A percentile compares a stretch with the other conserved stretches of the same genome.
Conservation (phyloP, 2,113 vertebrate species). For the Gavialis gangeticus region DNA sequence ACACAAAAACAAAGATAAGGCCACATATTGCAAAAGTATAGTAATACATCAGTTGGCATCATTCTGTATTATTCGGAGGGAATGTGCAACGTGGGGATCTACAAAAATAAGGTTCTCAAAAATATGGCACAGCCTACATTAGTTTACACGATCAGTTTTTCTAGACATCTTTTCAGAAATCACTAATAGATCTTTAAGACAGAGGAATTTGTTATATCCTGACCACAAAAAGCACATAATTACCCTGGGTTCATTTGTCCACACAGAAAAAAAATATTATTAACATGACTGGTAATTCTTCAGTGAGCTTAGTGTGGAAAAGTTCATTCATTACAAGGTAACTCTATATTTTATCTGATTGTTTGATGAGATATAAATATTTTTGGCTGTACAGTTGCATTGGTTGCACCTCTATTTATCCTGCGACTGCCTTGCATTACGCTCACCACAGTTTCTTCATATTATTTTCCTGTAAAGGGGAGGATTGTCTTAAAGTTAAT, state of each 20-base stretch:
- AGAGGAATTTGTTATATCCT: not conserved
- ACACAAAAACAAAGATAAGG: not conserved
- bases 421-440: fast-evolving
- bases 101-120: not conserved
- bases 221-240: not conserved
- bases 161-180: conserved; percentile 19
- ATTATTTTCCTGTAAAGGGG: not conserved
- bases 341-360: not conserved
- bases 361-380: not conserved
- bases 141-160: not conserved
- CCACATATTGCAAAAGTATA: not conserved
- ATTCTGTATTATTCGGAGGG: conserved; percentile 49
- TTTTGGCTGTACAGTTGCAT: not conserved
- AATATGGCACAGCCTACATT: not conserved
- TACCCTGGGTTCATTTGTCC: not conserved
- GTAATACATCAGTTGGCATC: not conserved
- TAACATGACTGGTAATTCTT: not conserved
- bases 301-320: not conserved
- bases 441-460: fast-evolving
- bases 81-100: not conserved
- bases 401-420: not conserved
- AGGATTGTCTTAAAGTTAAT: not conserved
- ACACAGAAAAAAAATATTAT: not conserved
- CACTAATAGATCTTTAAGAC: not conserved
- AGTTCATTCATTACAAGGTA: not conserved